Conservation (phyloP, 2,888 invertebrate species). For the Cynaeus angustus region DNA sequence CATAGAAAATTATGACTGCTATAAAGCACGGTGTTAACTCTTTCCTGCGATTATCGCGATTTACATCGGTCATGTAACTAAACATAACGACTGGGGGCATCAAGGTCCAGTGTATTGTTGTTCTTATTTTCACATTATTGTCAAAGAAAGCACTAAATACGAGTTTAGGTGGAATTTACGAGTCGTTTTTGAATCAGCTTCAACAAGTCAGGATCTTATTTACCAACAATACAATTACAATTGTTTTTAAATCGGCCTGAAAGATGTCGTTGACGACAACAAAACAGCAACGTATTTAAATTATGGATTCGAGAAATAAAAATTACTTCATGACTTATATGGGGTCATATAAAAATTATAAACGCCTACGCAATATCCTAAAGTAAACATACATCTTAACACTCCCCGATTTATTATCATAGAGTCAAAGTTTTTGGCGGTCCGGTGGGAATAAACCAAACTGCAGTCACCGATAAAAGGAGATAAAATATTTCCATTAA, state of each 20-base stretch:
- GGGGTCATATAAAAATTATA: too few species aligned
- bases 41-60: constrained; percentile 41
- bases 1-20: constrained; percentile 11
- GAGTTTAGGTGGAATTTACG: too few species aligned
- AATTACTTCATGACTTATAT: too few species aligned
- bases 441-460: constrained; percentile 4
- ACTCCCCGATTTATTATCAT: not conserved
- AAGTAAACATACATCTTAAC: not conserved
- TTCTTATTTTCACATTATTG: too few species aligned
- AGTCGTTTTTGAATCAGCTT: too few species aligned
- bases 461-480: constrained; percentile 3
- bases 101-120: not conserved
- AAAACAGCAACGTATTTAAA: too few species aligned
- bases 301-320: too few species aligned
- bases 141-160: too few species aligned
- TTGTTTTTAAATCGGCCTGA: too few species aligned
- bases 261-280: too few species aligned
- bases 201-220: not conserved
- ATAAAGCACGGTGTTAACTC: constrained; percentile 28
- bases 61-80: constrained; percentile 3
- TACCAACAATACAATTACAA: too few species aligned
- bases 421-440: constrained; percentile 1
- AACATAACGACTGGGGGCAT: constrained; percentile 2
- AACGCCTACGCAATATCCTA: too few species aligned
- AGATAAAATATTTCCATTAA: constrained; percentile 10